Base-by-base conservation (phyloP, 2,888 invertebrate genomes). In the Patella ulyssiponensis region DNA sequence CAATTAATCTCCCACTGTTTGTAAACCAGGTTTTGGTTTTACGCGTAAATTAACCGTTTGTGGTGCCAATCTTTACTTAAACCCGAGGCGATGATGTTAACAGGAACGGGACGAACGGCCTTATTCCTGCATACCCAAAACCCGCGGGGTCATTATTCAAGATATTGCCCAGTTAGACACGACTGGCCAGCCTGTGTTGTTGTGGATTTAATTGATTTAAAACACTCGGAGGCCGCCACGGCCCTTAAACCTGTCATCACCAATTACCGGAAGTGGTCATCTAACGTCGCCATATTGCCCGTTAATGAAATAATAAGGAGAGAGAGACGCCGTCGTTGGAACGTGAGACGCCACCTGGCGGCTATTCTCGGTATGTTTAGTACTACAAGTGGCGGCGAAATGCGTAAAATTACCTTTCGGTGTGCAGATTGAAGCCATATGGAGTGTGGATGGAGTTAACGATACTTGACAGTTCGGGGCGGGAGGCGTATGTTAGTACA, bases 291-390 rank as follows among this genome's bases (percentile, higher is more conserved):
- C 64, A 64, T 64, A 64, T 64, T 64, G 64, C 64, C 64, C 23
- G 20, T 64, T 64, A 64, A 64, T 64, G 64, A 64, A 64, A 23
- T 64, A 64, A 64, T 64, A 64, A 64, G 64, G 64, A 64, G 64
- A 64, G 15, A 23, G 9, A 64, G 64, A 64, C 64, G 64, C 23
- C 64, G 23, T 23, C 23, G 64, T 64, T 64, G 20, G 20, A 64
- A 20, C 64, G 20, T 44, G 44, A 64, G 64, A 64, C 64, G 64
- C 64, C 64, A 64, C 64, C 64, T 64, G 64, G 64, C 23, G 64
- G 23, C 20, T 64, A 64, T 23, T 64, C 64, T 64, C 64, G 15
- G 23, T 64, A 64, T 64, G 20, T 64, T 64, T 64, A 23, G 64
- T 64, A 64, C 64, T 64, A 15, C 64, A 64, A 64, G 64, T 64